phyloP scores from a whole-genome alignment of 2,797 vertebrate species.

The Anguilla megastoma region DNA sequence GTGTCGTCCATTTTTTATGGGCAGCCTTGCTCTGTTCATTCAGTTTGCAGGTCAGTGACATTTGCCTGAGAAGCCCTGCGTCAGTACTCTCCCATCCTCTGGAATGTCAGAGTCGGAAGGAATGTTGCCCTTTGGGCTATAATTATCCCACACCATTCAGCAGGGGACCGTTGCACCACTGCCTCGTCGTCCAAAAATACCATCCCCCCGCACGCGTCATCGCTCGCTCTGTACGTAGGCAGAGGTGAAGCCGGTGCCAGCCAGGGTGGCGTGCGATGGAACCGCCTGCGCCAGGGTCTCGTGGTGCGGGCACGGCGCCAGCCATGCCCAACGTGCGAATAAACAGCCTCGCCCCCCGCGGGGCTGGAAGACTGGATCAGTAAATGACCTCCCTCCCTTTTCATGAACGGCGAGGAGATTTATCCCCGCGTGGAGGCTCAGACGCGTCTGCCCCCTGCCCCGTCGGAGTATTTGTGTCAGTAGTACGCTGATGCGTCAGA shows the following conservation, averaged over 20 bases:
- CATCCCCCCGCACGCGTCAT: slow-evolving; percentile 62
- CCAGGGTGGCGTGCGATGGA: slow-evolving; percentile 42
- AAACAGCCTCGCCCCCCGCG: slow-evolving; percentile 47
- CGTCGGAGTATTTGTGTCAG: slow-evolving; percentile 38
- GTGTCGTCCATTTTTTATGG: slow-evolving; percentile 41
- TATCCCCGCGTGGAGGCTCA: slow-evolving; percentile 17
- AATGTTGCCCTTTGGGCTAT: slow-evolving; percentile 68
- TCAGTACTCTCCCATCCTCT: slow-evolving; percentile 67
- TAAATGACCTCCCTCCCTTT: slow-evolving; percentile 39
- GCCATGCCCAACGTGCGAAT: slow-evolving; percentile 57
- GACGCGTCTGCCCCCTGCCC: neutral
- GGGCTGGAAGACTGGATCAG: slow-evolving; percentile 51
- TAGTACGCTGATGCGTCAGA: slow-evolving; percentile 46
- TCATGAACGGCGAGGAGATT: slow-evolving; percentile 37
- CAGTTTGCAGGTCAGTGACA: slow-evolving; percentile 58
- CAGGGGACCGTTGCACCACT: slow-evolving; percentile 59
- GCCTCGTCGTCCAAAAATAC: slow-evolving; percentile 65
- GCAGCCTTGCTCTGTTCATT: slow-evolving; percentile 53
- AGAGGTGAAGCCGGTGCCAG: slow-evolving; percentile 57
- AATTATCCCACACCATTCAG: slow-evolving; percentile 60
- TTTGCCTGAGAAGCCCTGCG: slow-evolving; percentile 57
- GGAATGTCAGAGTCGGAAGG: slow-evolving; percentile 66
- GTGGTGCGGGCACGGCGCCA: slow-evolving; percentile 60
- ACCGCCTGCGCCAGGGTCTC: slow-evolving; percentile 60
- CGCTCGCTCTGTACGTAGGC: slow-evolving; percentile 55